Base-by-base conservation (phyloP, 1,140 invertebrate species). In the Asbolus verrucosus region DNA sequence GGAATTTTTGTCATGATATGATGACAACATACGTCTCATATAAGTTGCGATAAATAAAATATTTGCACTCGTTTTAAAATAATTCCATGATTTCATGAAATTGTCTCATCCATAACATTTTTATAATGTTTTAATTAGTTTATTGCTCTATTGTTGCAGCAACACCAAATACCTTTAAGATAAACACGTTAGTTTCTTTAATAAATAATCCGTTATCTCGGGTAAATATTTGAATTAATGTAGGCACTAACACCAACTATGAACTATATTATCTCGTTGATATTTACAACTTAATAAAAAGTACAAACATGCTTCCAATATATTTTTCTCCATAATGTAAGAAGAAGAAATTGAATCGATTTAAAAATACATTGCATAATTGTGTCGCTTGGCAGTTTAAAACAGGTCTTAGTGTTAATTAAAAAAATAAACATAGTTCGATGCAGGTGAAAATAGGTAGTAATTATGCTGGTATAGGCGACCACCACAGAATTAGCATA, bases 371-470 rank as follows among this genome's bases (percentile, higher is more conserved):
- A 27, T 54, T 27, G 11, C 14, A 54, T 54, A 54, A 54, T 54
- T 54, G 46, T 54, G 21, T 11, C 46, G 19, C 11, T 16, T 9
- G n/a, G 4, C 21, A 33, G 46, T 67, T 41, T 59, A 43, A 54
- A 36, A 67, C 65, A 67, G 30, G 30, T 38, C 50, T 69, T 19
- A 36, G 39, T 69, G 54, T 54, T 62, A 72, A 65, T 65, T 21
- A 33, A 59, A 61, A 54, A 13, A 36, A 54, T 60, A 68, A 68
- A 72, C 65, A 62, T 69, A 16, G 59, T 54, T 67, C 62, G 67
- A 59, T 72, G 67, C 70, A 72, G 65, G 70, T 72, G 70, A 69
- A 72, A 72, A 72, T 69, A 46, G 65, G 70, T 62, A 41, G 60
- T 65, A 72, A 72, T 72, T 72, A 69, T 69, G 61, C 67, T 62